Conservation (phyloP, 2,888 invertebrate genomes). For the Byasa hedistus region DNA sequence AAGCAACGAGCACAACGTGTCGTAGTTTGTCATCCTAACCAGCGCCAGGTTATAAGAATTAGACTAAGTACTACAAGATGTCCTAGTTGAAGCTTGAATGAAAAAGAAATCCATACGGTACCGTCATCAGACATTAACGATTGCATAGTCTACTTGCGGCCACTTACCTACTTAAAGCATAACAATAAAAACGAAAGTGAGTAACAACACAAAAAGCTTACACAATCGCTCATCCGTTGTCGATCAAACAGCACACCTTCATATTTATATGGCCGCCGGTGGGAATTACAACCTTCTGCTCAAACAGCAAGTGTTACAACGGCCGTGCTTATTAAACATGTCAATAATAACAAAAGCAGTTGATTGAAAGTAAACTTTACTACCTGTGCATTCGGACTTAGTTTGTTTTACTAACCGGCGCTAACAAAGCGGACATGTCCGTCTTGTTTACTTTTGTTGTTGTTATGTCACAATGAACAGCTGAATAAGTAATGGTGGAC, state of each 20-base stretch:
- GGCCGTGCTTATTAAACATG: constrained; percentile 4
- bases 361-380: constrained; percentile 14
- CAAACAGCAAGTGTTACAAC: constrained; percentile 8
- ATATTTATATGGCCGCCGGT: not conserved
- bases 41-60: too few relatives aligned
- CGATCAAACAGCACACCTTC: not conserved
- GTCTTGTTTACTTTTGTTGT: constrained; percentile 15
- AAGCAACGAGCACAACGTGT: too few relatives aligned
- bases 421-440: constrained; percentile 13
- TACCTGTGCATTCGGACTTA: not conserved
- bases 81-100: too few relatives aligned
- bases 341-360: not conserved
- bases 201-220: constrained; percentile 33
- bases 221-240: constrained; percentile 32
- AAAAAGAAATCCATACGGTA: too few relatives aligned
- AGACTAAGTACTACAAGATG: too few relatives aligned
- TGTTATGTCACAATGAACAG: constrained; percentile 23
- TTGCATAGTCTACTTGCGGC: constrained; percentile 6
- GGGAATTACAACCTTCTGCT: constrained; percentile 15
- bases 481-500: constrained; percentile 10
- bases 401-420: constrained; percentile 1
- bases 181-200: constrained; percentile 38
- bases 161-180: constrained; percentile 18
- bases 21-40: too few relatives aligned
- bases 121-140: not conserved